These are phyloP conservation scores for Corythornis vintsioides DNA, from an alignment of 2,113 vertebrate species.

Conservation along the genomic window DNA sequence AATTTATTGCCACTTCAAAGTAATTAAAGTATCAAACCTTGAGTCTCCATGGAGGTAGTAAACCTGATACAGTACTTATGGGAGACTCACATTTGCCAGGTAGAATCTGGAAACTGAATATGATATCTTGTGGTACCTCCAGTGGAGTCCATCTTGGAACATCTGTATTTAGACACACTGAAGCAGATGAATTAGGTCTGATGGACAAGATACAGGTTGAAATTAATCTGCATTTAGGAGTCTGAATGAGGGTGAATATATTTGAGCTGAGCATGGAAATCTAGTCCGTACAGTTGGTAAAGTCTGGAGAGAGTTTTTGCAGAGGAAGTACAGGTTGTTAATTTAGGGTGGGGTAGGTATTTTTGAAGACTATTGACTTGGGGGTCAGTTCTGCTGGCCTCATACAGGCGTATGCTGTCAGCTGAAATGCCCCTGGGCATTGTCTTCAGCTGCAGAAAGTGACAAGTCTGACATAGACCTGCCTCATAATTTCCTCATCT, in stretches of 20 bases:
- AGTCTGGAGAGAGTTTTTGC: neutral
- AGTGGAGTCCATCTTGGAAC: neutral
- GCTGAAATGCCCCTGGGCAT: neutral
- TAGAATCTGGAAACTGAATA: neutral
- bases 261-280: neutral
- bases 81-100: neutral
- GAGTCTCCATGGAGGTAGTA: neutral
- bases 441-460: neutral
- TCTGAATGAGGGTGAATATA: neutral
- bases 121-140: neutral
- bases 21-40: neutral
- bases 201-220: neutral
- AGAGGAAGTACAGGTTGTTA: neutral
- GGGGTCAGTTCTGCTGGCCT: neutral
- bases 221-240: neutral
- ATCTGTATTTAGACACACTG: neutral
- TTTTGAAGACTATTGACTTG: neutral
- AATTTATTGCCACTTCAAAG: neutral
- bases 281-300: neutral
- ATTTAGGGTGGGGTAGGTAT: neutral
- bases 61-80: neutral
- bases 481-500: neutral
- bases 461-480: neutral
- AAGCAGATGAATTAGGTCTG: neutral
- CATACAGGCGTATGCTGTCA: neutral